Base-by-base conservation (phyloP, 1,140 invertebrate genomes). In the Theocolax elegans region DNA sequence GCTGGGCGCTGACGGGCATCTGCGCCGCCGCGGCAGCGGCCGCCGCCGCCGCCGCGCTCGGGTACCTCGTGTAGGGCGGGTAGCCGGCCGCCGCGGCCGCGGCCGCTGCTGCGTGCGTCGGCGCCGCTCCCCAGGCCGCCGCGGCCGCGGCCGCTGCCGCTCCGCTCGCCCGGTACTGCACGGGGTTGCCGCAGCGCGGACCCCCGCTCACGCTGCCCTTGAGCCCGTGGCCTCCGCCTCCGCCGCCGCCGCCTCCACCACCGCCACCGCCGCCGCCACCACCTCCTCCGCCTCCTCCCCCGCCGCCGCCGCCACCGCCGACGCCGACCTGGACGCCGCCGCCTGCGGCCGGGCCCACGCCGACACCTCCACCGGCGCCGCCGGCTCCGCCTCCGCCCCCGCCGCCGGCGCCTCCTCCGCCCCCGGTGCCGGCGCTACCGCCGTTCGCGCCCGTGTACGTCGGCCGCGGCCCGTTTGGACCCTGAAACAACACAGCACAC, bases 401-500 rank as follows among this genome's bases (percentile, higher is more conserved):
- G 19, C 67, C 76, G 9, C 76, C 78, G 19, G 72, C 76, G 44
- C 71, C 75, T 56, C 81, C 79, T 31, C 77, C 81, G 35, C 80
- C 82, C 19, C 79, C 80, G 72, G 77, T 76, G 31, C 82, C 83
- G 62, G 80, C 83, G 71, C 79, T 84, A 40, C 82, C 84, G 64
- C 84, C 84, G 75, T 85, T 85, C 21, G 83, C 83, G 67, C 85
- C 85, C 54, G 83, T 76, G 73, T 86, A 86, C 19, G 81, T 78
- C 68, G 83, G 85, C 72, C 85, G 77, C 66, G 85, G 85, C 64
- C 84, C 83, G 72, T 85, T 86, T 31, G 83, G 80, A 62, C 82
- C 83, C 84, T 86, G 75, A 51, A 83, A 82, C 54, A 75, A 6
- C 29, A 31, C 29, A 3, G 4, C 1, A 3, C 21, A 10, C 21